These are phyloP conservation scores for Ursus arctos DNA, from an alignment of 2,113 vertebrate genomes.

Conservation along the genomic window DNA sequence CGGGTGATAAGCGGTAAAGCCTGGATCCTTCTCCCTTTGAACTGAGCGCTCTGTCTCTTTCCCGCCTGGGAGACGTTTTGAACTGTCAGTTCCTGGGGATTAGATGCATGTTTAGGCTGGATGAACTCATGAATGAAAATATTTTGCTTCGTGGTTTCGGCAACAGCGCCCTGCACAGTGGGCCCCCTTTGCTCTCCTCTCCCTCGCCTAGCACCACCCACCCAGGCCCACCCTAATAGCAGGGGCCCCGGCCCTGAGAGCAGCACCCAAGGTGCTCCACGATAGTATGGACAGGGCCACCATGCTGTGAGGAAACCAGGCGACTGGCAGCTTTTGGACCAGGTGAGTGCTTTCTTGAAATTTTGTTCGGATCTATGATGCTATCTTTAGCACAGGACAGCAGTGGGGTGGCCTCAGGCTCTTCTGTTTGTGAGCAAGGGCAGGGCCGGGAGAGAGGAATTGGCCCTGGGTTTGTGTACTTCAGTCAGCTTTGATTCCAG, in stretches of 20 bases:
- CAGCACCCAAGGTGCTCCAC: not conserved
- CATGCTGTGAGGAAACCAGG: not conserved
- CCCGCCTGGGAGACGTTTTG: conserved; percentile 85
- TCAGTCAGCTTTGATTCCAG: not conserved
- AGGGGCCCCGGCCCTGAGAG: conserved; percentile 82
- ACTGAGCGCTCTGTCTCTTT: conserved; percentile 85
- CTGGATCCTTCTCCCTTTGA: conserved; percentile 86
- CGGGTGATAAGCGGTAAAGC: conserved; percentile 84
- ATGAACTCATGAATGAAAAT: conserved; percentile 93
- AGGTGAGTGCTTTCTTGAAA: not conserved
- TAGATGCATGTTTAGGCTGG: conserved; percentile 92
- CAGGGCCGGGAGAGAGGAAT: conserved; percentile 58
- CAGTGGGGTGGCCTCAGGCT: not conserved
- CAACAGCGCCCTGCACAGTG: conserved; percentile 76
- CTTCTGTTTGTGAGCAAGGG: not conserved
- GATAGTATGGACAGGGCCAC: conserved; percentile 83
- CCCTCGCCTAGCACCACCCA: conserved; percentile 54
- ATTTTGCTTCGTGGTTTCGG: conserved; percentile 91
- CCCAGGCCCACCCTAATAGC: conserved; percentile 57
- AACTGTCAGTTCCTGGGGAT: conserved; percentile 91
- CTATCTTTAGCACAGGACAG: not conserved
- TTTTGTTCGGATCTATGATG: not conserved
- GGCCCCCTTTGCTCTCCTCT: not conserved
- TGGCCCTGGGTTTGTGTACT: conserved; percentile 73
- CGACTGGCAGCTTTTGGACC: not conserved